Evolutionary conservation across 2,797 vertebrate genomes (phyloP).

Genomic region (Phoxinus dragarum): DNA sequence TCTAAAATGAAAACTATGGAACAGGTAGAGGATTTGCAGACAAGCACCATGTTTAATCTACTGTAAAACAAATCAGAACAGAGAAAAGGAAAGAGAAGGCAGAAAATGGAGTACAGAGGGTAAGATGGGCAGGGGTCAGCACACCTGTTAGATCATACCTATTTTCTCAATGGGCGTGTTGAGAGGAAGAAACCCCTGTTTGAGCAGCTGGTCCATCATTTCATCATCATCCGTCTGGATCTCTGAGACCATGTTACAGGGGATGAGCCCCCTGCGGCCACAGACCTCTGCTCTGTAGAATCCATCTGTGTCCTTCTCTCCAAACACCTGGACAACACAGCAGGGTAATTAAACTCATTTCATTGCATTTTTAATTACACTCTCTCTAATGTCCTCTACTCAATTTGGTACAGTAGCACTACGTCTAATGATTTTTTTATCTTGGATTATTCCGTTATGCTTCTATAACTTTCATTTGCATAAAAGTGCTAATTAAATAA

Average conservation of each 20-base stretch:
- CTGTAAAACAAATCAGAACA: constrained; percentile 10
- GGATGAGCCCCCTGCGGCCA: constrained; percentile 89
- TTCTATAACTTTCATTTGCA: neutral
- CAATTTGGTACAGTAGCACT: neutral
- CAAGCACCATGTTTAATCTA: constrained; percentile 6
- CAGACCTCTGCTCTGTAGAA: constrained; percentile 95
- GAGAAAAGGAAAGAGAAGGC: neutral
- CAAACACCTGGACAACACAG: constrained; percentile 84
- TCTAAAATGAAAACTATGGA: neutral
- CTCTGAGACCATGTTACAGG: constrained; percentile 99
- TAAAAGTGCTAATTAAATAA: neutral
- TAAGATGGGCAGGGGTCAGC: neutral
- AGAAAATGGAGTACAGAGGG: constrained; percentile 18
- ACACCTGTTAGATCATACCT: constrained; percentile 73
- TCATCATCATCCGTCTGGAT: constrained; percentile 96
- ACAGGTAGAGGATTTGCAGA: neutral
- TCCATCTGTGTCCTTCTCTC: constrained; percentile 94
- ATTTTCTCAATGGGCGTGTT: constrained; percentile 95
- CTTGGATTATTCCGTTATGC: neutral
- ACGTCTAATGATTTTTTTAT: neutral
- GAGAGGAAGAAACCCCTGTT: constrained; percentile 95
- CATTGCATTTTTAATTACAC: constrained; percentile 13
- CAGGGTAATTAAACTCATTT: neutral
- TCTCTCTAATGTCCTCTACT: neutral
- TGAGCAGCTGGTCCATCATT: constrained; percentile 94